Evolutionary conservation across 2,888 invertebrate species (phyloP).

Genomic region (Drosophila setosimentum): DNA sequence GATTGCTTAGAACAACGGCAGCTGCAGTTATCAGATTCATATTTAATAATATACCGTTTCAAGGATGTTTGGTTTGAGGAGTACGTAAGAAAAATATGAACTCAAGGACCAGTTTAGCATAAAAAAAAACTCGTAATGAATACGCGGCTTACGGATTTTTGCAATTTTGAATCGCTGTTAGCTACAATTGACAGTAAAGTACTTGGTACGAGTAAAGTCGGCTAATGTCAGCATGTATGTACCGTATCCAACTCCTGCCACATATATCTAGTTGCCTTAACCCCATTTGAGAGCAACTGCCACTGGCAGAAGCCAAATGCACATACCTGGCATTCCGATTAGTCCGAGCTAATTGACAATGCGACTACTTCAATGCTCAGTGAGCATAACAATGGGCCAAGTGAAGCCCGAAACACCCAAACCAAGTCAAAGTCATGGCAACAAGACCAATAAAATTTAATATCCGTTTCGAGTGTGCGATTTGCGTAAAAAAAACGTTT

Average conservation of each 20-base stretch:
- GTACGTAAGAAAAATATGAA: too few species aligned
- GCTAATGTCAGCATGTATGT: too few species aligned
- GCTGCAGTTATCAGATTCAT: slow-evolving; percentile 26
- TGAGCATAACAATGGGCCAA: slow-evolving; percentile 60
- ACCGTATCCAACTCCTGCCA: not conserved
- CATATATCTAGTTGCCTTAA: not conserved
- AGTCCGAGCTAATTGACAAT: slow-evolving; percentile 69
- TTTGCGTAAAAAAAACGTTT: slow-evolving; percentile 68
- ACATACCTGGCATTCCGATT: slow-evolving; percentile 54
- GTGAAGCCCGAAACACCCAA: slow-evolving; percentile 7
- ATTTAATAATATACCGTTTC: slow-evolving; percentile 11
- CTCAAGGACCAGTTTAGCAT: slow-evolving; percentile 1
- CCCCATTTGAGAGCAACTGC: slow-evolving; percentile 7
- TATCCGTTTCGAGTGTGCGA: slow-evolving; percentile 76
- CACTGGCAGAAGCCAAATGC: slow-evolving; percentile 36
- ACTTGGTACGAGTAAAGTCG: not conserved
- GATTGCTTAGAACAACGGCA: slow-evolving; percentile 27
- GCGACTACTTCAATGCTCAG: slow-evolving; percentile 71
- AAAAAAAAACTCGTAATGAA: not conserved
- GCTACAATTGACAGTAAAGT: not conserved
- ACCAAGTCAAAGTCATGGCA: slow-evolving; percentile 68
- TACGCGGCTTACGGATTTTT: not conserved
- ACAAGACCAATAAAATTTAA: slow-evolving; percentile 80
- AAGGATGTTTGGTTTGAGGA: slow-evolving; percentile 5
- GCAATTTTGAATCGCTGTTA: not conserved